These are phyloP conservation scores for Mellivora capensis DNA, from an alignment of 2,113 vertebrate species.

Conservation along the genomic window DNA sequence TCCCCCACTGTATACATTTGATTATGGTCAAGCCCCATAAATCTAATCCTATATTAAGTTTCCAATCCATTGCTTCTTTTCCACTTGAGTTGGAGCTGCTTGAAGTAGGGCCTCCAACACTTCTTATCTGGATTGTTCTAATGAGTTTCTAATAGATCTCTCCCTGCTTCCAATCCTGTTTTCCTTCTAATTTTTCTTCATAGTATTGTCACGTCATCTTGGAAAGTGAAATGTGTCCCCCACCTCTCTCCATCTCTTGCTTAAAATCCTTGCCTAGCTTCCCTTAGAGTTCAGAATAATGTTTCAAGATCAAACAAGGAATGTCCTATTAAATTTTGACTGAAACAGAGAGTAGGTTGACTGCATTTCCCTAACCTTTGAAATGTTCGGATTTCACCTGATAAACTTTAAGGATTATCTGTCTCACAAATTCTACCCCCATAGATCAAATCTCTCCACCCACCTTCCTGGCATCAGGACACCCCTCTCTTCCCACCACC, in stretches of 20 bases:
- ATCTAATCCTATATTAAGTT: not conserved
- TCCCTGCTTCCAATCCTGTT: not conserved
- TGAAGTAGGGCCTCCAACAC: not conserved
- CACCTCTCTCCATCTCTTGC: not conserved
- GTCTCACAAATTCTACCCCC: not conserved
- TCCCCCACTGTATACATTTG: not conserved
- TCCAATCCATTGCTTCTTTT: not conserved
- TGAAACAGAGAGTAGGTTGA: not conserved
- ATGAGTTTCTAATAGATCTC: not conserved
- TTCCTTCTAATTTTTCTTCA: not conserved
- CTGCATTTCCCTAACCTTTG: not conserved
- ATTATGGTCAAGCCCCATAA: not conserved
- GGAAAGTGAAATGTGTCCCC: not conserved
- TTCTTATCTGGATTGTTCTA: not conserved
- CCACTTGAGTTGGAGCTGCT: rapidly evolving
- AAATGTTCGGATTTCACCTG: not conserved
- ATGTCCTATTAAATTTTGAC: not conserved
- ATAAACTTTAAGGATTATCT: not conserved
- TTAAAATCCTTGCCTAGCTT: not conserved
- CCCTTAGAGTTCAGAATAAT: not conserved
- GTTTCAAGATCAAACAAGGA: not conserved
- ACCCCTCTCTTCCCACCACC: not conserved
- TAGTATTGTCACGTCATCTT: not conserved
- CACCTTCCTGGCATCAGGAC: not conserved
- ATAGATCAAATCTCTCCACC: not conserved